Percentiles rank a stretch among this genome's conserved stretches.
Conservation (phyloP, 2,797 vertebrate species). For the Gephyroberyx darwinii region DNA sequence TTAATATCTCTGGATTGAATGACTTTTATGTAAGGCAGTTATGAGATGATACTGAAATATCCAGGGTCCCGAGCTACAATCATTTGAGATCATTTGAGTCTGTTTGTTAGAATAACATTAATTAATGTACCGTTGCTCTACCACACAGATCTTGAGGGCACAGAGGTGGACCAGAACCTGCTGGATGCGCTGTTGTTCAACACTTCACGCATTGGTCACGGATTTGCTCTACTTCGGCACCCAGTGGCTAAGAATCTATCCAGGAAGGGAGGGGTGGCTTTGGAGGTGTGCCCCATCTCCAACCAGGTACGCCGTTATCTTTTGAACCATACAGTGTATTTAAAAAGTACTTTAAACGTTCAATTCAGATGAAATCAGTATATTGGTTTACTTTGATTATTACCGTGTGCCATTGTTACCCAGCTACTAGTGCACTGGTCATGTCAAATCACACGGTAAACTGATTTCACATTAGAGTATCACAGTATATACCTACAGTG, state of each 20-base stretch:
- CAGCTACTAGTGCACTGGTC: too few species aligned
- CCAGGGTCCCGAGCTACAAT: background rate
- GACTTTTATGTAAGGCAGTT: too few species aligned
- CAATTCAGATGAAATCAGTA: background rate
- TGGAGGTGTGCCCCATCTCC: slow-evolving; percentile 94
- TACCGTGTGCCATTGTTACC: too few species aligned
- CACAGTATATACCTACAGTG: too few species aligned
- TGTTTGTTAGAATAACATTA: background rate
- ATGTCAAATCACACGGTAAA: too few species aligned
- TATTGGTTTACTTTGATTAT: background rate
- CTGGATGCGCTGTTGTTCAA: slow-evolving; percentile 91
- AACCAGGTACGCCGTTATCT: slow-evolving; percentile 85
- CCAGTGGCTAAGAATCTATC: slow-evolving; percentile 82
- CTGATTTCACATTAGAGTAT: too few species aligned
- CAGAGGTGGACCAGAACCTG: slow-evolving; percentile 83
- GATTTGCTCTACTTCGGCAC: slow-evolving; percentile 87
- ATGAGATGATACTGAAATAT: too few species aligned
- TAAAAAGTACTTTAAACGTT: background rate
- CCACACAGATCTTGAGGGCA: slow-evolving; percentile 67
- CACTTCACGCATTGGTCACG: slow-evolving; percentile 92
- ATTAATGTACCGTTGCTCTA: background rate
- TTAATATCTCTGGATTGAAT: too few species aligned
- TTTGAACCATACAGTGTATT: background rate
- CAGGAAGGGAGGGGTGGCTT: slow-evolving; percentile 82
- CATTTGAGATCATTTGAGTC: background rate